These are phyloP conservation scores for Taenioides sp. DNA, from an alignment of 2,797 vertebrate genomes.

Conservation along the genomic window DNA sequence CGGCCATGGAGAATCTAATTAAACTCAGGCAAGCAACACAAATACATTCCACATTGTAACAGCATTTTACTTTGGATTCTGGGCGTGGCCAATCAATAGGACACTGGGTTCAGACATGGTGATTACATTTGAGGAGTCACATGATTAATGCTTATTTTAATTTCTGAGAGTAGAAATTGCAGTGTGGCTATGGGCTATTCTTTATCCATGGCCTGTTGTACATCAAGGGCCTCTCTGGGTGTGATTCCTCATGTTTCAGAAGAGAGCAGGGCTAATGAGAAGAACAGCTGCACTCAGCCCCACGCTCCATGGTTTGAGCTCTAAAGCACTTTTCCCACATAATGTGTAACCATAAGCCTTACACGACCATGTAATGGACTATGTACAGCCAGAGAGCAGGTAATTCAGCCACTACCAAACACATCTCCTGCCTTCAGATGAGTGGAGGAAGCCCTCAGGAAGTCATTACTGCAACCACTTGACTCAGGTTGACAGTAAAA, in stretches of 20 bases:
- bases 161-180: not conserved
- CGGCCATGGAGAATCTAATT: not conserved
- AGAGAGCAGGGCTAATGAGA: slow-evolving; percentile 5
- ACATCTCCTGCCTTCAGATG: not conserved
- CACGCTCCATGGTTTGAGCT: not conserved
- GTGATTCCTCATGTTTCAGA: slow-evolving; percentile 20
- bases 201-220: not conserved
- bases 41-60: slow-evolving; percentile 7
- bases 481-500: not conserved
- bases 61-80: not conserved
- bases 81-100: slow-evolving; percentile 7
- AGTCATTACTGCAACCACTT: slow-evolving; percentile 18
- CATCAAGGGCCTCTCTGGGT: slow-evolving; percentile 1
- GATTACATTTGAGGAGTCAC: slow-evolving; percentile 5
- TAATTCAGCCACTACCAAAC: slow-evolving; percentile 9
- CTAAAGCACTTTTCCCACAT: slow-evolving; percentile 4
- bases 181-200: not conserved
- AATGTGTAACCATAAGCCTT: slow-evolving; percentile 12
- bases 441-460: slow-evolving; percentile 11
- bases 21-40: not conserved
- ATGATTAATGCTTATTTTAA: slow-evolving; percentile 6
- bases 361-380: slow-evolving; percentile 7
- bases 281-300: slow-evolving; percentile 20
- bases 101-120: not conserved
- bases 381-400: slow-evolving; percentile 3